Conservation (phyloP, 2,888 invertebrate species). For the Dolichomitus sp. region DNA sequence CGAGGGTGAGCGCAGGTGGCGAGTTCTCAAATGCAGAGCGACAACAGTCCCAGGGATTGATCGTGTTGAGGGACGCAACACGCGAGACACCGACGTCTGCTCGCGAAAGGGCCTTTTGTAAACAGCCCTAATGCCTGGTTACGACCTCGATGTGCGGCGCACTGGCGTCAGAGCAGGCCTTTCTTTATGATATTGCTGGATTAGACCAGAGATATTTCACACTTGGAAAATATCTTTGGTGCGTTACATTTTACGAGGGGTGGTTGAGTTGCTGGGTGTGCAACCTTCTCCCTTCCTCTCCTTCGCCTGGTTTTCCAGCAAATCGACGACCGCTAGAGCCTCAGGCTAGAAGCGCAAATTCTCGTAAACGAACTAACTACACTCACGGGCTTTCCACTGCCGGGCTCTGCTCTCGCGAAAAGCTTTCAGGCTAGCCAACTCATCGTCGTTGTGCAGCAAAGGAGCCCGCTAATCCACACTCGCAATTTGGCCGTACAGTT, state of each 20-base stretch:
- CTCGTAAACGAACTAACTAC: slow-evolving; percentile 80
- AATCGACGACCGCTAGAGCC: slow-evolving; percentile 62
- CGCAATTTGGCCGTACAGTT: slow-evolving; percentile 64
- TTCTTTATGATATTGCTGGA: slow-evolving; percentile 86
- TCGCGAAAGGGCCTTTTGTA: slow-evolving; percentile 83
- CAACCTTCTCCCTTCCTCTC: slow-evolving; percentile 35
- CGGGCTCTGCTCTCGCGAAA: slow-evolving; percentile 46
- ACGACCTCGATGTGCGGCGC: slow-evolving; percentile 78
- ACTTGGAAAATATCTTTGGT: slow-evolving; percentile 84
- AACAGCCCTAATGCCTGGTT: slow-evolving; percentile 86
- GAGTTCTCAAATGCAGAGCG: slow-evolving; percentile 67
- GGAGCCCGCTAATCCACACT: slow-evolving; percentile 66
- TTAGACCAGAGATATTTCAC: slow-evolving; percentile 85
- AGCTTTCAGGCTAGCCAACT: slow-evolving; percentile 57
- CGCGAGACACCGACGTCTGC: slow-evolving; percentile 67
- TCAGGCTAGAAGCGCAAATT: slow-evolving; percentile 50
- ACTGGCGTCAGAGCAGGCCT: slow-evolving; percentile 70
- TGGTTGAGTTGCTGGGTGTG: slow-evolving; percentile 33
- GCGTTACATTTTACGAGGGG: slow-evolving; percentile 83
- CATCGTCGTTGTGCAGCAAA: slow-evolving; percentile 17
- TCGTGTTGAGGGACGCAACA: slow-evolving; percentile 72
- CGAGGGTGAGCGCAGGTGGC: slow-evolving; percentile 83
- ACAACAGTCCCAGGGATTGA: slow-evolving; percentile 63
- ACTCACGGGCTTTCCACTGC: slow-evolving; percentile 64
- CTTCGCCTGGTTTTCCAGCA: slow-evolving; percentile 55